Percentiles rank a stretch among this genome's conserved stretches.
Conservation (phyloP, 2,888 invertebrate species). For the Amphipoea oculea region DNA sequence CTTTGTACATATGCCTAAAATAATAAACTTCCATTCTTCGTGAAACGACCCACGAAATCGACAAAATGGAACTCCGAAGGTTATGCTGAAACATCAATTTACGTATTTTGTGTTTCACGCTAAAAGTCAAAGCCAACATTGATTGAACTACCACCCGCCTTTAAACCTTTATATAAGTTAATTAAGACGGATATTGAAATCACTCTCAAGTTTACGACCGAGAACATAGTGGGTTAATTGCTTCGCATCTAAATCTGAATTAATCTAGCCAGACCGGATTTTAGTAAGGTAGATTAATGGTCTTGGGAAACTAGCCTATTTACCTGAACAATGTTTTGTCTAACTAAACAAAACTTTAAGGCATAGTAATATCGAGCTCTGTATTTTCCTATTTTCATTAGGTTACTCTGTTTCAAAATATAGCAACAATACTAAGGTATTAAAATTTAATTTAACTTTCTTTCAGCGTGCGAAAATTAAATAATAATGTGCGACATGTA, state of each 20-base stretch:
- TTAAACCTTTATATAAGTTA: conserved; percentile 16
- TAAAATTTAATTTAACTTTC: neutral
- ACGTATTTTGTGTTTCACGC: conserved; percentile 7
- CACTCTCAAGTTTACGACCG: conserved; percentile 20
- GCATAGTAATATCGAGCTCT: neutral
- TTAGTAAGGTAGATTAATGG: neutral
- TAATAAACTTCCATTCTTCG: neutral
- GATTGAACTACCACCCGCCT: neutral
- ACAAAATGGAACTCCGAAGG: conserved; percentile 2
- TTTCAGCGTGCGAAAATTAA: neutral
- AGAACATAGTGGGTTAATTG: conserved; percentile 43
- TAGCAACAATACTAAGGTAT: neutral
- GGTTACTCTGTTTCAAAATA: neutral
- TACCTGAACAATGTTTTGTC: conserved; percentile 10
- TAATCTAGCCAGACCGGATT: conserved; percentile 10
- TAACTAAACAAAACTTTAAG: neutral
- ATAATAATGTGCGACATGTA: neutral
- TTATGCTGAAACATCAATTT: neutral
- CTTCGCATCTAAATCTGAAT: conserved; percentile 32
- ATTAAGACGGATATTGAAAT: conserved; percentile 15
- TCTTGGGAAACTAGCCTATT: conserved; percentile 1
- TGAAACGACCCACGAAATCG: neutral
- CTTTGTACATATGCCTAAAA: neutral
- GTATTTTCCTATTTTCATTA: neutral
- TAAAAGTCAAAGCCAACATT: conserved; percentile 10